These are phyloP conservation scores for Apoda limacodes DNA, from an alignment of 2,888 invertebrate genomes.

Conservation along the genomic window DNA sequence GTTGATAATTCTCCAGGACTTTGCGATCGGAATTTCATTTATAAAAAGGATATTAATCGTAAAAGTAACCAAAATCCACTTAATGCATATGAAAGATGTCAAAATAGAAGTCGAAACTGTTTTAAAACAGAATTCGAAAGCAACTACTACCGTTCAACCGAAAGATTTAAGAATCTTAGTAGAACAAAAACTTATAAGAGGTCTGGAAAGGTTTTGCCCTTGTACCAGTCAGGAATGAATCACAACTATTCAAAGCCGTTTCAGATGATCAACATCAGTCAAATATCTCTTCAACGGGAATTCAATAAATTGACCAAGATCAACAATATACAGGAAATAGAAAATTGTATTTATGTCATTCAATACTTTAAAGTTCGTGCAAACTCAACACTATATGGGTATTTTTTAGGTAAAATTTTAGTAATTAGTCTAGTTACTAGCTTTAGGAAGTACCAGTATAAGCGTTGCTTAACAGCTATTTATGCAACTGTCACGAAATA, in stretches of 20 bases:
- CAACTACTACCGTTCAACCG: slow-evolving; percentile 39
- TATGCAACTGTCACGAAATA: too few species aligned
- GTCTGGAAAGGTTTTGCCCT: slow-evolving; percentile 25
- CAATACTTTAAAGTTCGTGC: slow-evolving; percentile 55
- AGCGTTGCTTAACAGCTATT: too few species aligned
- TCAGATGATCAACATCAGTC: slow-evolving; percentile 37
- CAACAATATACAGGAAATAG: slow-evolving; percentile 13
- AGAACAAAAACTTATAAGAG: slow-evolving; percentile 32
- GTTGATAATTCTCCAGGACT: slow-evolving; percentile 21
- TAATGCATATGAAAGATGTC: slow-evolving; percentile 14
- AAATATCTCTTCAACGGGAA: slow-evolving; percentile 27
- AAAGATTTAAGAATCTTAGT: slow-evolving; percentile 38
- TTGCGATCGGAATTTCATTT: slow-evolving; percentile 39
- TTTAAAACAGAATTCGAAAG: slow-evolving; percentile 31
- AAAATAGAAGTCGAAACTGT: slow-evolving; percentile 15
- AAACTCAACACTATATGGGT: slow-evolving; percentile 49
- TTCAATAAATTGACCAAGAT: slow-evolving; percentile 22
- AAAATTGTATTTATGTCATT: slow-evolving; percentile 31
- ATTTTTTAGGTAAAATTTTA: slow-evolving; percentile 51
- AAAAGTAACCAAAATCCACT: slow-evolving; percentile 5
- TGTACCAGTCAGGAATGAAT: slow-evolving; percentile 35
- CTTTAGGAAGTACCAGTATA: too few species aligned
- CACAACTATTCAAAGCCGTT: slow-evolving; percentile 42
- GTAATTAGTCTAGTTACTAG: too few species aligned
- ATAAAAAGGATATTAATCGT: slow-evolving; percentile 22